phyloP scores from a whole-genome alignment of 2,113 vertebrate genomes.

The Cynoglossus semilaevis region DNA sequence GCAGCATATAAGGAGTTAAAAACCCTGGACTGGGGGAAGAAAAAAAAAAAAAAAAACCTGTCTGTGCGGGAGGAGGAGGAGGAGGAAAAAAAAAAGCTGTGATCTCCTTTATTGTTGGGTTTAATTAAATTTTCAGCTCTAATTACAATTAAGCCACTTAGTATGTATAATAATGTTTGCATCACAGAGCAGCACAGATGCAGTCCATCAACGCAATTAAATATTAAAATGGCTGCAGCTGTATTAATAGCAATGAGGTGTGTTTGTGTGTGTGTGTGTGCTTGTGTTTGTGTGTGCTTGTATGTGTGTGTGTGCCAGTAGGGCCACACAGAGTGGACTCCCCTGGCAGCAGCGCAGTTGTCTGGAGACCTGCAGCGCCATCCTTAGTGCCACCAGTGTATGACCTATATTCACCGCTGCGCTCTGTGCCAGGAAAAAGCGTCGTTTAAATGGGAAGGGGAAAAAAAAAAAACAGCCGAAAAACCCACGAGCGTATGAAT shows the following conservation, averaged over 20 bases:
- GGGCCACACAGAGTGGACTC: slow-evolving; percentile 60
- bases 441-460: slow-evolving; percentile 63
- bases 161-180: slow-evolving; percentile 84
- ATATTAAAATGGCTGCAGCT: slow-evolving; percentile 81
- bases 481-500: slow-evolving; percentile 73
- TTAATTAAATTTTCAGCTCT: slow-evolving; percentile 84
- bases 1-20: slow-evolving; percentile 48
- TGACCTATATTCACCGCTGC: slow-evolving; percentile 78
- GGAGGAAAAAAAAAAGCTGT: slow-evolving; percentile 44
- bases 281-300: slow-evolving; percentile 11
- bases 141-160: slow-evolving; percentile 86
- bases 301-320: slow-evolving; percentile 20
- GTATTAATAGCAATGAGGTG: slow-evolving; percentile 79
- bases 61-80: slow-evolving; percentile 29
- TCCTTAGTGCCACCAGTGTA: slow-evolving; percentile 69
- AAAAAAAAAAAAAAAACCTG: no score
- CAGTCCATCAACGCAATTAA: slow-evolving; percentile 83
- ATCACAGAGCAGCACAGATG: slow-evolving; percentile 86
- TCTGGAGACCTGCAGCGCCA: slow-evolving; percentile 65
- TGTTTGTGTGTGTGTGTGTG: slow-evolving; percentile 31
- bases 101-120: slow-evolving; percentile 77
- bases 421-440: slow-evolving; percentile 59
- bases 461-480: slow-evolving; percentile 40
- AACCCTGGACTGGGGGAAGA: slow-evolving; percentile 22
- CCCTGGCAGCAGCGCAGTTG: slow-evolving; percentile 46